Conservation (phyloP, 2,888 invertebrate species). For the Limulus polyphemus region DNA sequence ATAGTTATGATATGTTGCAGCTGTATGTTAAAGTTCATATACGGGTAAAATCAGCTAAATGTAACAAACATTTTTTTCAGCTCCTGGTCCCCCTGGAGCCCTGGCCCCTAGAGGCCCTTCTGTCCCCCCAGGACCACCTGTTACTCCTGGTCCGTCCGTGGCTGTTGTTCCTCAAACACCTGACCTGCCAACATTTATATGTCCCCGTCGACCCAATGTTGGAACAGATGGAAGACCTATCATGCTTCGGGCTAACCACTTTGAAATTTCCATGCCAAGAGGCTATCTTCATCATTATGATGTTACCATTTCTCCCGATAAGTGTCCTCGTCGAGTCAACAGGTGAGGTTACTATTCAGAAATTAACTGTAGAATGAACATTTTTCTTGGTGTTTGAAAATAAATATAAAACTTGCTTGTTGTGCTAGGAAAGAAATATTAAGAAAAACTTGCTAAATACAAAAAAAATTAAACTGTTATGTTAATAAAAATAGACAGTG, state of each 20-base stretch:
- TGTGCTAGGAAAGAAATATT: no score
- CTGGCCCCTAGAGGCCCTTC: slow-evolving; percentile 35
- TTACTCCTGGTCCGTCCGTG: slow-evolving; percentile 28
- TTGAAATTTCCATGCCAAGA: slow-evolving; percentile 97
- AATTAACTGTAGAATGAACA: no score
- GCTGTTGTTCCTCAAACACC: slow-evolving; percentile 36
- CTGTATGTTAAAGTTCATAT: no score
- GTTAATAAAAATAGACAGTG: no score
- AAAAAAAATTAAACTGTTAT: no score
- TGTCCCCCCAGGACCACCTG: slow-evolving; percentile 29
- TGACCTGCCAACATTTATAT: slow-evolving; percentile 63
- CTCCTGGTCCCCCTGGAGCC: slow-evolving; percentile 34
- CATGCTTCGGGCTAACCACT: slow-evolving; percentile 94
- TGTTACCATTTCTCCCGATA: slow-evolving; percentile 96
- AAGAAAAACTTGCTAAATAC: no score
- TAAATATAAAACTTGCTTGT: no score
- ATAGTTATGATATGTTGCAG: no score
- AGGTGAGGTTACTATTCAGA: slow-evolving; percentile 32
- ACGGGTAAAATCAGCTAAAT: no score
- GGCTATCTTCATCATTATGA: slow-evolving; percentile 99
- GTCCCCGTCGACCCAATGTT: slow-evolving; percentile 88
- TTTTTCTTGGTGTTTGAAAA: no score
- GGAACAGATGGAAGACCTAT: slow-evolving; percentile 95
- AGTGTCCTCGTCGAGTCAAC: slow-evolving; percentile 91
- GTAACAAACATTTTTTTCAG: slow-evolving; percentile 25